Percentiles rank a stretch among this genome's conserved stretches.
phyloP scores from a whole-genome alignment of 2,888 invertebrate genomes.

The Lacanobia oleracea region DNA sequence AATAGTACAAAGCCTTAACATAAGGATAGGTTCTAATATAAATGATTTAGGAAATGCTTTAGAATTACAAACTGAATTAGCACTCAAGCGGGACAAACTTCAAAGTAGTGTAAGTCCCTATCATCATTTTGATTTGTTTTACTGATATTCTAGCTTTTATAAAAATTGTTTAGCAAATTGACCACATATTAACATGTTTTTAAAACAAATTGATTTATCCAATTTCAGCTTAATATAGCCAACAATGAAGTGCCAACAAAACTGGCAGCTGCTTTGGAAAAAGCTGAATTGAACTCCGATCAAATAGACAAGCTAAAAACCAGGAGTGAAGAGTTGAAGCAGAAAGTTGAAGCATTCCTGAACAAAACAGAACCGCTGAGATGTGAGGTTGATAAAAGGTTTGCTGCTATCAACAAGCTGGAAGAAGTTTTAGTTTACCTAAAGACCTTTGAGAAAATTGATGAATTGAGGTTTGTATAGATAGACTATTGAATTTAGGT shows the following conservation, averaged over 20 bases:
- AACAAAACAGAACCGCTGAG: constrained; percentile 83
- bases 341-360: constrained; percentile 82
- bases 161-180: background rate
- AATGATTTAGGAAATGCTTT: constrained; percentile 76
- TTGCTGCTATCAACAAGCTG: constrained; percentile 88
- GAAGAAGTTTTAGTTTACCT: constrained; percentile 92
- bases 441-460: constrained; percentile 92
- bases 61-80: constrained; percentile 78
- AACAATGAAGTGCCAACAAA: constrained; percentile 92
- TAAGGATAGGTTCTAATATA: constrained; percentile 83
- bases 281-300: constrained; percentile 90
- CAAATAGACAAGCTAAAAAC: constrained; percentile 86
- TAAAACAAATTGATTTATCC: background rate
- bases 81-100: constrained; percentile 73
- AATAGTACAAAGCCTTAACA: constrained; percentile 86
- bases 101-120: constrained; percentile 77
- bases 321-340: constrained; percentile 84
- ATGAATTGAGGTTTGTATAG: constrained; percentile 92
- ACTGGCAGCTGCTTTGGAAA: constrained; percentile 91
- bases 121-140: background rate
- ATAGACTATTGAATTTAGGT: background rate
- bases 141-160: background rate
- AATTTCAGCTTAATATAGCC: constrained; percentile 91
- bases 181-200: background rate
- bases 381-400: constrained; percentile 83